Conservation (phyloP, 2,113 vertebrate genomes). For the Vireo altiloquus region DNA sequence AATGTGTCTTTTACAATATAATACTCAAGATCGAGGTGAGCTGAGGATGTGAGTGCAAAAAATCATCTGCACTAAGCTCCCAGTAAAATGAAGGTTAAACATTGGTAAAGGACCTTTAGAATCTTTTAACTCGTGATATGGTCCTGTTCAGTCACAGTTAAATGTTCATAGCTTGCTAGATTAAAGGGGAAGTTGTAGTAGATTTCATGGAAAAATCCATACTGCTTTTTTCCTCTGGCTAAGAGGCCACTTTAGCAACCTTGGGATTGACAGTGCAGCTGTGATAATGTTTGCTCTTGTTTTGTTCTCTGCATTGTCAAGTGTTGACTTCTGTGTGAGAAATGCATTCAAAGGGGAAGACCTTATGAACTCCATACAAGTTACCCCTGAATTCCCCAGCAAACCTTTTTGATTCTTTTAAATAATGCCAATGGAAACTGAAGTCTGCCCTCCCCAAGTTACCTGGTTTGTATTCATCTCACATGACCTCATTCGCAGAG, state of each 20-base stretch:
- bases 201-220: not conserved
- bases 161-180: not conserved
- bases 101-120: not conserved
- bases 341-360: not conserved
- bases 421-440: not conserved
- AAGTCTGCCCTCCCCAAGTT: not conserved
- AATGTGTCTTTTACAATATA: not conserved
- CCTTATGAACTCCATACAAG: not conserved
- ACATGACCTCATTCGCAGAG: not conserved
- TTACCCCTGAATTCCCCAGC: not conserved
- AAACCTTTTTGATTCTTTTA: not conserved
- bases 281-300: not conserved
- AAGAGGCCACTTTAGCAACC: not conserved
- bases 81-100: not conserved
- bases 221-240: not conserved
- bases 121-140: rapidly evolving
- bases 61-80: not conserved
- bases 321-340: not conserved
- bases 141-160: not conserved
- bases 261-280: not conserved
- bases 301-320: not conserved
- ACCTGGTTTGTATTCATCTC: not conserved
- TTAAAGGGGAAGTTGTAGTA: not conserved
- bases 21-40: not conserved
- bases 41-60: not conserved